Base-by-base conservation (phyloP, 2,113 vertebrate species). In the Paratilapia polleni region DNA sequence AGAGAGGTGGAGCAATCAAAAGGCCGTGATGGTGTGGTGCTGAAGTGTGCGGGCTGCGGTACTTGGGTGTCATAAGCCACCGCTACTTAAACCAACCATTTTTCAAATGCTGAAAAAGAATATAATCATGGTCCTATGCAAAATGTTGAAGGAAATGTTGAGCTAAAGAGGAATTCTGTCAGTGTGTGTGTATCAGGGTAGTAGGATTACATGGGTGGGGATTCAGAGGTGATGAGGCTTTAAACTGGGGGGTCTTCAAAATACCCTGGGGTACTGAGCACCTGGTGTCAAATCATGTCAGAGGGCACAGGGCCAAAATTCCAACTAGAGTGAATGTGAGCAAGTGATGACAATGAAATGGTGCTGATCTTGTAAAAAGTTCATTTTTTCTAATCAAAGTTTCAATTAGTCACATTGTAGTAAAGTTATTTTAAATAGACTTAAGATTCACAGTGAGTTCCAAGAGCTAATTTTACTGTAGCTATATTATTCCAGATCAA, bases 1-100 rank as follows among this genome's bases (percentile, higher is more conserved):
- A 87, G 86, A 86, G 90, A 93, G 92, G 92, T 90, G 93, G 91
- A 86, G 90, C 92, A 92, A 95, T 95, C 94, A 94, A 91, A 94
- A 86, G 88, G 81, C 87, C 12, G 61, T 79, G 92, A 88, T 91
- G 92, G 87, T 56, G 56, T 49, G 0, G 85, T 58, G 47, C 83
- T 84, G 66, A 90, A 89, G 90, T 87, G 90, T 89, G 89, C 88
- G 88, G 83, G 73, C 86, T 66, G 57, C 14, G 14, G 70, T 85
- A 19, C 84, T 58, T 64, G 52, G 88, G 88, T 87, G 91, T 89
- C 79, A 88, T 83, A 86, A 92, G 76, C 82, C 78, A 57, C 85
- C 57, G 62, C 8, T 49, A 80, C 63, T 80, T 77, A 87, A 90
- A 85, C 58, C 19, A 64, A 73, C 57, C 80, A 78, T 81, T 84